phyloP scores from a whole-genome alignment of 2,797 vertebrate genomes.

The Lepilemur ruficaudatus region DNA sequence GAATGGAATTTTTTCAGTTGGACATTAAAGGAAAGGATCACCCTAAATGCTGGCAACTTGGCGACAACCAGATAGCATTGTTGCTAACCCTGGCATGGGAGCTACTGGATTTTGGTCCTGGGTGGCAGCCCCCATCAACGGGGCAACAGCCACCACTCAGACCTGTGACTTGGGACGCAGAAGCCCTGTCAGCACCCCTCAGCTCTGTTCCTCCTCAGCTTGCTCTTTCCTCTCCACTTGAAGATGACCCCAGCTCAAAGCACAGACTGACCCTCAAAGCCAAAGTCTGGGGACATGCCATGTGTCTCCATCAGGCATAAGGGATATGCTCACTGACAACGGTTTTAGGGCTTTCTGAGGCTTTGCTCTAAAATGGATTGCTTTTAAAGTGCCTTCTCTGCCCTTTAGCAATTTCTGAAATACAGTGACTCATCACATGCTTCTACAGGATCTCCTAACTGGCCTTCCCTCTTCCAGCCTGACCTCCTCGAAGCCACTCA shows the following conservation, averaged over 20 bases:
- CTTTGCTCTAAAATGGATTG: not conserved
- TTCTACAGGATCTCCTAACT: not conserved
- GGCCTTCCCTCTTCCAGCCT: not conserved
- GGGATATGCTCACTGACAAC: not conserved
- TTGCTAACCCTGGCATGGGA: not conserved
- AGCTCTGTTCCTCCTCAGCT: not conserved
- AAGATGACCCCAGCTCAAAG: not conserved
- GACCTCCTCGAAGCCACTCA: not conserved
- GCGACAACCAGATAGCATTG: not conserved
- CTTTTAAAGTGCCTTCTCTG: not conserved
- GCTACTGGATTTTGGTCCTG: not conserved
- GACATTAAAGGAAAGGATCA: constrained; percentile 19
- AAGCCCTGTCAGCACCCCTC: not conserved
- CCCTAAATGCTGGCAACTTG: not conserved
- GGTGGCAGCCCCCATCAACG: not conserved
- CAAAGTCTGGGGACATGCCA: not conserved
- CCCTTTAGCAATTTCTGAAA: not conserved
- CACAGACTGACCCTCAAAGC: not conserved
- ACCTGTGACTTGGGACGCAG: not conserved
- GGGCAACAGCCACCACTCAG: not conserved
- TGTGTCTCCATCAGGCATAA: not conserved
- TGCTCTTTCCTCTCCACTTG: not conserved
- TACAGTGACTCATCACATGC: not conserved
- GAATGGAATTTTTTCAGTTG: constrained; percentile 42
- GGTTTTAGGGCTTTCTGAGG: not conserved